Conservation (phyloP, 1,140 invertebrate genomes). For the Bombyx mori region ASM3026992v2 NC_085113.1:6071501-6072000, state of each 20-base stretch:
- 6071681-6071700: conserved; percentile 80
- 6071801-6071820: conserved; percentile 75
- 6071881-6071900: too few species aligned
- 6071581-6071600: conserved; percentile 66
- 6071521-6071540: too few species aligned
- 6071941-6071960: too few species aligned
- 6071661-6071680: conserved; percentile 74
- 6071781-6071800: conserved; percentile 81
- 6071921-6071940: too few species aligned
- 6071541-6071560: too few species aligned
- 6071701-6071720: conserved; percentile 81
- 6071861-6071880: neutral
- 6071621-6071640: conserved; percentile 74
- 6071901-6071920: too few species aligned
- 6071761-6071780: conserved; percentile 47
- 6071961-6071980: too few species aligned
- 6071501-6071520: too few species aligned
- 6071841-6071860: conserved; percentile 70
- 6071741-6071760: conserved; percentile 75
- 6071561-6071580: neutral
- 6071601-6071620: conserved; percentile 74
- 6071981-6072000: too few species aligned
- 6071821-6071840: conserved; percentile 79
- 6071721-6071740: conserved; percentile 76
- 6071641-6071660: conserved; percentile 67